Evolutionary conservation across 2,888 invertebrate species (phyloP).

Genomic region (Crossocerus cetratus): DNA sequence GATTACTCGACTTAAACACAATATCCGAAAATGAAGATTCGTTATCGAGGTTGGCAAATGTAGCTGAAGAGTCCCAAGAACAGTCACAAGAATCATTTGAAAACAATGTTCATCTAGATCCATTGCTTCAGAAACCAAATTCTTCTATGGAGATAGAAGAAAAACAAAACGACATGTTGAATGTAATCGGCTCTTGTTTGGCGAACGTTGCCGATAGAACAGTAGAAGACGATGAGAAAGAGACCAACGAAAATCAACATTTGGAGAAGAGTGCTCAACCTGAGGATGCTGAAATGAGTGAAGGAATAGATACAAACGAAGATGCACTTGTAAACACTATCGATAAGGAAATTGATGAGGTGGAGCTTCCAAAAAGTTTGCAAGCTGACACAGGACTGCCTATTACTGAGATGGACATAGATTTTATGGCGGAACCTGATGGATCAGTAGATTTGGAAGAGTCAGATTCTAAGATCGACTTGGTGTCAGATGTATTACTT

Average conservation of each 20-base stretch:
- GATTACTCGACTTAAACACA: slow-evolving; percentile 56
- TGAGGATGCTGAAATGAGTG: slow-evolving; percentile 12
- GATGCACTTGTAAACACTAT: slow-evolving; percentile 13
- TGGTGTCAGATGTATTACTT: slow-evolving; percentile 55
- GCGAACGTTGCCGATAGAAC: slow-evolving; percentile 23
- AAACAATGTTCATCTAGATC: slow-evolving; percentile 53
- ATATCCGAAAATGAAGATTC: slow-evolving; percentile 53
- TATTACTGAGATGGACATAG: slow-evolving; percentile 42
- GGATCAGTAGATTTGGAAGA: slow-evolving; percentile 29
- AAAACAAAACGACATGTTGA: slow-evolving; percentile 48
- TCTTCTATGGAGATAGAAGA: slow-evolving; percentile 31
- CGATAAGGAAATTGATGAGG: slow-evolving; percentile 13
- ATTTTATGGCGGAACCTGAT: not conserved
- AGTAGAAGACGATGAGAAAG: slow-evolving; percentile 19
- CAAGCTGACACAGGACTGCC: slow-evolving; percentile 16
- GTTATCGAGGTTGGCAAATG: slow-evolving; percentile 26
- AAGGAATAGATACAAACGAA: slow-evolving; percentile 26
- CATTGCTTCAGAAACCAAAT: slow-evolving; percentile 53
- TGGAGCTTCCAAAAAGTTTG: slow-evolving; percentile 31
- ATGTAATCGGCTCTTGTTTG: slow-evolving; percentile 53
- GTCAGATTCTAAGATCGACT: slow-evolving; percentile 51
- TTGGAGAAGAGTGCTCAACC: not conserved
- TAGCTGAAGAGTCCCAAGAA: slow-evolving; percentile 26
- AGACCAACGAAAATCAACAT: slow-evolving; percentile 14
- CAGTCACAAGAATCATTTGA: slow-evolving; percentile 35